Evolutionary conservation across 2,888 invertebrate genomes (phyloP), one percentile per base, ranked within the genome.

Genomic region (Bombylius discolor): DNA sequence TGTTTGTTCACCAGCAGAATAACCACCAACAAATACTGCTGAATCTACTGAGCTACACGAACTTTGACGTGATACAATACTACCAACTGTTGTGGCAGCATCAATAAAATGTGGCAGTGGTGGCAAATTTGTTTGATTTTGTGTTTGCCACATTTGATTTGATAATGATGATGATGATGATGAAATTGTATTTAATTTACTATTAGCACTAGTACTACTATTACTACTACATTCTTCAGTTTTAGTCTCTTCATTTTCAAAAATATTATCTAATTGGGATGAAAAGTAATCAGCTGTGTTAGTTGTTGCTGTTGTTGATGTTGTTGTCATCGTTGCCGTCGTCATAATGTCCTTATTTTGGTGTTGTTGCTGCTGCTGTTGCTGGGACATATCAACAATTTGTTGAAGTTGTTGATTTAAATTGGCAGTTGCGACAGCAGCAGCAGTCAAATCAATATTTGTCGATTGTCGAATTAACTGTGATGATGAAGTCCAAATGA

Each of bases 1-100:
- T n/a, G 71, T 68, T 23, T 71, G 66, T 61, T 78, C 79, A 36
- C 76, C 75, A 58, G 73, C 74, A 59, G 39, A 42, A 11, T 42
- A 45, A 70, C 76, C 59, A 13, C 80, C 79, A 59, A 84, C 76
- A 50, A 81, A 84, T 44, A 86, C 84, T 34, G 86, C 87, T 68
- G 87, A 87, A 71, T 88, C 88, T 69, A 83, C 83, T 65, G 82
- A 81, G 66, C 82, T 81, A 67, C 87, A 87, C 51, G 87, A 87
- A 71, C 84, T 85, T 70, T 87, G 87, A 42, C 87, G 75, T 31
- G 55, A 55, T 8, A 55, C 39, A 14, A 55, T 23, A 23, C 23
- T 23, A 23, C 23, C 23, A 23, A 23, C 23, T 23, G 23, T 23
- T 7, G 34, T 8, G 8, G 8, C 34, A 36, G 34, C 4, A 36